Base-by-base conservation (phyloP, 2,888 invertebrate species). In the Mesorhabditis sp. region DNA sequence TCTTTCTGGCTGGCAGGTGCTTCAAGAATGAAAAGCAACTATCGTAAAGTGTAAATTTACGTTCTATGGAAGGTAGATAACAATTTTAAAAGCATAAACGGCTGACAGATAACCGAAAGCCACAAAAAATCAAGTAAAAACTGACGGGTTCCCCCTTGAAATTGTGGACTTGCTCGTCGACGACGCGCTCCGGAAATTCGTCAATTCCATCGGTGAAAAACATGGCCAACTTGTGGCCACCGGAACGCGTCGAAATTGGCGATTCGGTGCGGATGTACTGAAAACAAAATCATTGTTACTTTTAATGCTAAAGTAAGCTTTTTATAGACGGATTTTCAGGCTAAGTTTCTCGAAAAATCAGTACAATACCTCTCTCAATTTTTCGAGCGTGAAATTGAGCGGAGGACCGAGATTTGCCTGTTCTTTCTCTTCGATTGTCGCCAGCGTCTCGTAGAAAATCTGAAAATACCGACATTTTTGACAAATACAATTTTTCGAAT, bases 121-220 rank as follows among this genome's bases (percentile, higher is more conserved):
- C 5, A 10, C 64, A 28, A 28, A 28, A 28, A 28, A 28, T 28
- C 28, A n/a, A n/a, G 28, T 28, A 2, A 2, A 28, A 28, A 28
- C 28, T 1, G 1, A 73, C 73, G 61, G 74, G 66, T 45, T 76
- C 76, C 43, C 70, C 68, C 42, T 72, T 70, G 44, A 72, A 58
- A 4, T 70, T 72, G 15, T 65, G 68, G 61, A 81, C 75, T 44
- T 79, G 86, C 72, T 87, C 83, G 63, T 87, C 82, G 10, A 89
- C 83, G 43, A 88, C 86, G 4, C 87, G 87, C 69, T 87, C 86
- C 0, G 89, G 88, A 82, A 87, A 87, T 72, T 89, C 89, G 15
- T 88, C 88, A 13, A 89, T 88, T 4, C 89, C 89, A 80, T 90
- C 89, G 41, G 89, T 89, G 76, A 90, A 86, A 65, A 90, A 81